Evolutionary conservation across 2,888 invertebrate species (phyloP).

Genomic region (Mythimna lalbum): DNA sequence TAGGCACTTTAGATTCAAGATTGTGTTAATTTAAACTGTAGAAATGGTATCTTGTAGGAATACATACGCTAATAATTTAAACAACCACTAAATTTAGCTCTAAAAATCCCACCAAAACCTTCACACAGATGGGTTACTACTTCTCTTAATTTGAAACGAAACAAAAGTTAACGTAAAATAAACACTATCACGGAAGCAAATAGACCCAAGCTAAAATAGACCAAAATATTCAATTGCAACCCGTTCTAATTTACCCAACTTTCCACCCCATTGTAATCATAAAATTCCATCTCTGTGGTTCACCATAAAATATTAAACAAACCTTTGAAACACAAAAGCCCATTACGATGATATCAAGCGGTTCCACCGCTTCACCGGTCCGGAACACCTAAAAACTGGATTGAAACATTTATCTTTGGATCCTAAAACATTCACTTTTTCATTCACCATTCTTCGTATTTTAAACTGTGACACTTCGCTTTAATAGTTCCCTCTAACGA

Average conservation of each 20-base stretch:
- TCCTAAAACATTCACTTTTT: slow-evolving; percentile 64
- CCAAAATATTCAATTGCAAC: slow-evolving; percentile 36
- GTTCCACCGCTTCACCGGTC: slow-evolving; percentile 37
- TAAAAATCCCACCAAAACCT: too few species aligned
- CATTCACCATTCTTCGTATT: slow-evolving; percentile 62
- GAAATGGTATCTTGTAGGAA: too few species aligned
- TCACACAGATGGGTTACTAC: background rate
- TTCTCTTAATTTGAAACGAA: background rate
- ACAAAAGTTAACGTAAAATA: slow-evolving; percentile 1
- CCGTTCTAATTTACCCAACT: slow-evolving; percentile 53
- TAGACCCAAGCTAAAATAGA: slow-evolving; percentile 11
- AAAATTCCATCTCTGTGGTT: slow-evolving; percentile 54
- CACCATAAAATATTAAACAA: slow-evolving; percentile 62
- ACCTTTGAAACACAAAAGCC: slow-evolving; percentile 59
- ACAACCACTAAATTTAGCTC: too few species aligned
- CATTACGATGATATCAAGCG: slow-evolving; percentile 61
- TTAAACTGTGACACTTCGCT: slow-evolving; percentile 67
- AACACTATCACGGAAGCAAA: slow-evolving; percentile 34
- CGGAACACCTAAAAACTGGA: slow-evolving; percentile 63
- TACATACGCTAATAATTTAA: too few species aligned
- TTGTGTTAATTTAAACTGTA: too few species aligned
- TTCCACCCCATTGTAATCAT: slow-evolving; percentile 59
- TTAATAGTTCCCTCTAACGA: slow-evolving; percentile 72
- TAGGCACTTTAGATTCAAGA: too few species aligned
- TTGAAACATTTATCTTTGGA: slow-evolving; percentile 66